phyloP scores from a whole-genome alignment of 1,140 invertebrate genomes.

The Drosophila tsacasi region DNA sequence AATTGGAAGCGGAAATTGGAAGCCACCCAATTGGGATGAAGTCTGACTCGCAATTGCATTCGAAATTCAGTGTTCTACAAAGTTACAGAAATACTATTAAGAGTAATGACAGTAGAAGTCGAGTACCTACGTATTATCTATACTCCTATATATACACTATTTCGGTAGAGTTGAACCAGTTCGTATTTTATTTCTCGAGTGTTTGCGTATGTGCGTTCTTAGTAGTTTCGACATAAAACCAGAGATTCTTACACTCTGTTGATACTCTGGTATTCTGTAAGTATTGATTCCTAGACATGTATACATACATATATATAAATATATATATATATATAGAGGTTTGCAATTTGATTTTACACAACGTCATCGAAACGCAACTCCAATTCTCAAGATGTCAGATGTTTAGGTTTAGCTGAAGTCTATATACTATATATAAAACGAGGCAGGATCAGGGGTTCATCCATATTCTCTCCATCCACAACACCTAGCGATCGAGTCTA shows the following conservation, averaged over 20 bases:
- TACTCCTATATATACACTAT: constrained; percentile 21
- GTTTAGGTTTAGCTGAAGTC: neutral
- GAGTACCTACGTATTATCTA: constrained; percentile 24
- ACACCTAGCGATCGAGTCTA: constrained; percentile 10
- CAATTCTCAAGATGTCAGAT: neutral
- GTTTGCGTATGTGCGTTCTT: constrained; percentile 48
- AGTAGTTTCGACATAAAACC: constrained; percentile 28
- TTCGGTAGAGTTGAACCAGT: constrained; percentile 50
- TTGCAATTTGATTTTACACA: constrained; percentile 36
- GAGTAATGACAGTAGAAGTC: constrained; percentile 43
- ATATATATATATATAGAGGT: constrained; percentile 27
- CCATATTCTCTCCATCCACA: neutral
- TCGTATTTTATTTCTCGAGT: constrained; percentile 40
- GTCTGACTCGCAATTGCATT: constrained; percentile 10
- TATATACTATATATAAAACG: neutral
- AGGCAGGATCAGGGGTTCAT: constrained; percentile 2
- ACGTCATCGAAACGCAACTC: constrained; percentile 13
- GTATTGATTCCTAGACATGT: constrained; percentile 37
- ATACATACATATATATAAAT: constrained; percentile 7
- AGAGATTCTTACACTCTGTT: constrained; percentile 16
- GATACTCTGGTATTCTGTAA: constrained; percentile 18
- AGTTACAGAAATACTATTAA: neutral
- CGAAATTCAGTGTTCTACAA: constrained; percentile 15
- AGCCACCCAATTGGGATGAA: constrained; percentile 17
- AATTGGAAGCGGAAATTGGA: constrained; percentile 19